Base-by-base conservation (phyloP, 2,888 invertebrate species). In the Acanthococcus lagerstroemiae region DNA sequence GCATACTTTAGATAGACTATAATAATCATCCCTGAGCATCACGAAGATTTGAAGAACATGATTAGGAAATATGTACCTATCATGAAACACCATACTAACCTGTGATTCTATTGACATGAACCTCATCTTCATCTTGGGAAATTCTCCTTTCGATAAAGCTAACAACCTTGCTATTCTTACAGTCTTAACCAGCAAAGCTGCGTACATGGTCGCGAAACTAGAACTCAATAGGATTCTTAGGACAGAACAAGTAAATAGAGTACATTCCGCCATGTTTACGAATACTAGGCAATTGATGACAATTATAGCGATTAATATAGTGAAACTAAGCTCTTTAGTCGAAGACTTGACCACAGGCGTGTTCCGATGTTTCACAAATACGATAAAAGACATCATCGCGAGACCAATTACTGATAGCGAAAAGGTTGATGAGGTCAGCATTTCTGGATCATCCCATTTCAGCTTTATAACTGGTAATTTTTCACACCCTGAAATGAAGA, bases 311-410 rank as follows among this genome's bases (percentile, higher is more conserved):
- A 78, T 79, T 69, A 88, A 79, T 70, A 88, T 85, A 70, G 88
- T 80, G 75, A 87, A 87, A 73, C 84, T 85, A 55, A 84, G 77
- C 73, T 83, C 83, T 65, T 82, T 78, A 5, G 83, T 83, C 54
- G 83, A 83, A 3, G 83, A 81, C 77, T 88, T 87, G 48, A 90
- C 88, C 6, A 89, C 86, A 1, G 89, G 88, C 0, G 89, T 90
- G 75, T 84, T 78, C 76, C 86, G 84, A 76, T 84, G 81, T 66
- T 80, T 79, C 55, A 85, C 74, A 76, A 87, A 87, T n/a, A n/a
- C n/a, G n/a, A n/a, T n/a, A n/a, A n/a, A n/a, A n/a, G n/a, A n/a
- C n/a, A n/a, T n/a, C n/a, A n/a, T n/a, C n/a, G n/a, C n/a, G n/a
- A n/a, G n/a, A n/a, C n/a, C n/a, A n/a, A n/a, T n/a, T n/a, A n/a